Conservation (phyloP, 2,888 invertebrate species). For the Nomada fucata region DNA sequence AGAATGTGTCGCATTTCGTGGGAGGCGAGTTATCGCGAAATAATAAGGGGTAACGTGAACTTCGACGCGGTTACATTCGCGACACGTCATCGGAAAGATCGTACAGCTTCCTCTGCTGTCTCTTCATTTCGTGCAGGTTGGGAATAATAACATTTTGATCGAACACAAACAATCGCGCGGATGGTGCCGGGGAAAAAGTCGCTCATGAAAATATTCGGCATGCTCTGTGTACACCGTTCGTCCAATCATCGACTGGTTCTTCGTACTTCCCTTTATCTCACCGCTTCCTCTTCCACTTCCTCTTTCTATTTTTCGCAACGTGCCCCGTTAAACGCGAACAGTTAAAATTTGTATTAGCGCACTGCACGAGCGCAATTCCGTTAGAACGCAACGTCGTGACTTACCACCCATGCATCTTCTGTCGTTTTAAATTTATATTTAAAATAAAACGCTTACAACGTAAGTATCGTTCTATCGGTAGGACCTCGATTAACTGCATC, state of each 20-base stretch:
- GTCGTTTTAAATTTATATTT: too few species aligned
- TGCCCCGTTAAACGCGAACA: background rate
- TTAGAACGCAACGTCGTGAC: too few species aligned
- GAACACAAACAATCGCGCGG: slow-evolving; percentile 74
- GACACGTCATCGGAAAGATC: slow-evolving; percentile 56
- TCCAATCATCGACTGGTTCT: slow-evolving; percentile 70
- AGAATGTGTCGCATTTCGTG: slow-evolving; percentile 39
- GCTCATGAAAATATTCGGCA: slow-evolving; percentile 71
- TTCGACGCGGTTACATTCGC: slow-evolving; percentile 34
- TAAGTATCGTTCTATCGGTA: too few species aligned
- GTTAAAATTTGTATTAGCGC: too few species aligned
- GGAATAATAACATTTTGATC: slow-evolving; percentile 75
- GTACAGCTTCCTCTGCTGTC: slow-evolving; percentile 46
- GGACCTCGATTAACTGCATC: too few species aligned
- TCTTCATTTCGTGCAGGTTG: slow-evolving; percentile 66
- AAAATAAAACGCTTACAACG: too few species aligned
- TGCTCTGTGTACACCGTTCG: slow-evolving; percentile 67
- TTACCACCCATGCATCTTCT: too few species aligned
- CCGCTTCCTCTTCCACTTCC: slow-evolving; percentile 32
- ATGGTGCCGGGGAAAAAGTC: slow-evolving; percentile 68
- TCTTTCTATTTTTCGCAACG: slow-evolving; percentile 17
- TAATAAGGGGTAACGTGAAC: slow-evolving; percentile 49
- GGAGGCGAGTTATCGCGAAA: slow-evolving; percentile 47
- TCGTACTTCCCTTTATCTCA: slow-evolving; percentile 37
- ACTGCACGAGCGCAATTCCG: too few species aligned